Evolutionary conservation across 1,140 invertebrate genomes (phyloP).

Genomic region (Diachasma alloeum): DNA sequence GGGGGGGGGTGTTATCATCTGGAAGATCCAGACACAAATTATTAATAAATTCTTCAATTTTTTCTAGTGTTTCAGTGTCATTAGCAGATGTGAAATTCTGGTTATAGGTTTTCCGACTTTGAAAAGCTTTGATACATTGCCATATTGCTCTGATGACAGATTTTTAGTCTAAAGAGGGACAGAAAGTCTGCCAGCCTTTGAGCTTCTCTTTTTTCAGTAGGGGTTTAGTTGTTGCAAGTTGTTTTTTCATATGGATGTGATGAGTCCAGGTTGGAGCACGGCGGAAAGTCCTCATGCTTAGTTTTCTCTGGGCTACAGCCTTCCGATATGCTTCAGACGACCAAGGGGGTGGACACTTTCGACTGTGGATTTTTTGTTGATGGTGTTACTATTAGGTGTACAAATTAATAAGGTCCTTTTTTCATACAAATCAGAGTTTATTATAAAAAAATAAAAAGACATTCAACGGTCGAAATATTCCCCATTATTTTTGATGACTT

Average conservation of each 20-base stretch:
- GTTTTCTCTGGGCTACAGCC: neutral
- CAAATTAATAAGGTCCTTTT: no score
- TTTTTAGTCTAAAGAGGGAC: neutral
- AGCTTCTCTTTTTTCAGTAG: neutral
- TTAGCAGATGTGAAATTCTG: neutral
- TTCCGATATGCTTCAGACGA: neutral
- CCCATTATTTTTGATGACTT: no score
- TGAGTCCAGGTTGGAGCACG: neutral
- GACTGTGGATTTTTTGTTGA: no score
- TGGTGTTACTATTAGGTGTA: no score
- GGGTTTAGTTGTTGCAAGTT: neutral
- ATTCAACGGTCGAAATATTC: no score
- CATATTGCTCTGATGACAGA: neutral
- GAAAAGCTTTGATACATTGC: neutral
- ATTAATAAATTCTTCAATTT: neutral
- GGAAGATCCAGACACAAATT: neutral
- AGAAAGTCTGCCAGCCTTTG: neutral
- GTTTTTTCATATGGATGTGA: neutral
- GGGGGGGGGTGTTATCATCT: no score
- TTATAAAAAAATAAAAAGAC: no score
- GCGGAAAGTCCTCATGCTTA: neutral
- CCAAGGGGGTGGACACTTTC: neutral
- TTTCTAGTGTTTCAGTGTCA: neutral
- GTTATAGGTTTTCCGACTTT: neutral
- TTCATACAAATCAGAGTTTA: no score